Base-by-base conservation (phyloP, 1,140 invertebrate genomes). In the Scaptomyza hsui region DNA sequence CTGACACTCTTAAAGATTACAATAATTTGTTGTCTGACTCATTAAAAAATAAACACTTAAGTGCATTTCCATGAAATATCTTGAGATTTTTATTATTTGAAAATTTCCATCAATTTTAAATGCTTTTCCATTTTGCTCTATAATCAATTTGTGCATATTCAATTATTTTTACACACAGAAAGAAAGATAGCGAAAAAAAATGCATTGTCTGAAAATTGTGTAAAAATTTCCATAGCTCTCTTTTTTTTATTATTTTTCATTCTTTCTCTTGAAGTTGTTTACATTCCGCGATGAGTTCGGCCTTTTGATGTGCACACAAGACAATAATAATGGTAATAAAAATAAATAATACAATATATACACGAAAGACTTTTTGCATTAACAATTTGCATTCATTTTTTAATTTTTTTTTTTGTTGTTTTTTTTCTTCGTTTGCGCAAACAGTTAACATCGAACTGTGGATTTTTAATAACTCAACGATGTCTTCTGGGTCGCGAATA, bases 361-460 rank as follows among this genome's bases (percentile, higher is more conserved):
- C 12, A 15, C 37, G 21, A 55, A 60, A 18, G 24, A 24, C 15
- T 59, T 29, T 49, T 64, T 64, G 67, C 67, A 48, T 49, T 32
- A 29, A 62, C 47, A 57, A 57, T 71, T 65, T 56, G 52, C 21
- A 60, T 69, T 9, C 24, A 7, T 44, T 72, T 77, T 60, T 32
- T 21, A 29, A 52, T 21, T 1, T 26, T 26, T 3, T 26, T 26
- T 72, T 59, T 53, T 21, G n/a, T n/a, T n/a, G n/a, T n/a, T 41
- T 78, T 39, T 32, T 13, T 13, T 16, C 13, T 15, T 41, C 42
- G 57, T 85, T 68, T 83, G 55, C 21, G 24, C 45, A 72, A 79
- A 26, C 55, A 76, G 51, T 79, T 85, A 83, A 69, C 80, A 72
- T 26, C 47, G n/a, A 39, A 65, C 56, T 85, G 80, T 65, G 39